A percentile compares a stretch with the other conserved stretches of the same genome.
These are phyloP conservation scores for Tonatia bakeri DNA, from an alignment of 2,113 vertebrate genomes.

Conservation along the genomic window DNA sequence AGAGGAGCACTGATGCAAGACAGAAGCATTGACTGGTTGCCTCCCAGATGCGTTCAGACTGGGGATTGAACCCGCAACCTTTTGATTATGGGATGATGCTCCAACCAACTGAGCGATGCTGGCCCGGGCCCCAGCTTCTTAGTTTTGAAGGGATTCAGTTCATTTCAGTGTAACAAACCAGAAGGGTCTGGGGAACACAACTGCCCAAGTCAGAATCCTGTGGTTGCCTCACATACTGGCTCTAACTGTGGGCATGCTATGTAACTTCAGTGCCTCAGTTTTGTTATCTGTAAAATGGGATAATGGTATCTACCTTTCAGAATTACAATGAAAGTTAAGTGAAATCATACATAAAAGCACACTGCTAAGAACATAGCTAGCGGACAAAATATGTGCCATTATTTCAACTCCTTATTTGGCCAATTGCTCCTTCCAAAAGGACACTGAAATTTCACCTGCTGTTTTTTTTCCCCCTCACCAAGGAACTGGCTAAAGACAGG, in stretches of 20 bases:
- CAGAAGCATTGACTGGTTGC: too few relatives aligned
- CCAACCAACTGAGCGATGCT: too few relatives aligned
- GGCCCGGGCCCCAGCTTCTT: not conserved
- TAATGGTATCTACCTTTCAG: not conserved
- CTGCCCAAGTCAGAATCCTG: not conserved
- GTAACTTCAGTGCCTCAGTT: not conserved
- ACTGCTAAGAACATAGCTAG: not conserved
- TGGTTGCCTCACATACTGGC: not conserved
- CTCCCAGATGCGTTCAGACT: too few relatives aligned
- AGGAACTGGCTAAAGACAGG: not conserved
- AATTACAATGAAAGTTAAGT: not conserved
- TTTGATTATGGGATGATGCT: too few relatives aligned
- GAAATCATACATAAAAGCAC: not conserved
- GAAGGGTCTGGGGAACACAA: not conserved
- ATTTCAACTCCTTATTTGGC: conserved; percentile 16
- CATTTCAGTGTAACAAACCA: not conserved
- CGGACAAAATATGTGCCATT: not conserved
- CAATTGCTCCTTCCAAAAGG: not conserved
- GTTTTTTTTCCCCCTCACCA: not conserved
- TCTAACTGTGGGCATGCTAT: not conserved
- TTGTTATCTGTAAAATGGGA: not conserved
- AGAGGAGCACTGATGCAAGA: too few relatives aligned
- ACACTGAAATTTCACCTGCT: not conserved
- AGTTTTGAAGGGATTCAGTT: not conserved
- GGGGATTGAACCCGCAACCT: too few relatives aligned